These are phyloP conservation scores for Lycocorax pyrrhopterus DNA, from an alignment of 2,113 vertebrate species.

Conservation along the genomic window DNA sequence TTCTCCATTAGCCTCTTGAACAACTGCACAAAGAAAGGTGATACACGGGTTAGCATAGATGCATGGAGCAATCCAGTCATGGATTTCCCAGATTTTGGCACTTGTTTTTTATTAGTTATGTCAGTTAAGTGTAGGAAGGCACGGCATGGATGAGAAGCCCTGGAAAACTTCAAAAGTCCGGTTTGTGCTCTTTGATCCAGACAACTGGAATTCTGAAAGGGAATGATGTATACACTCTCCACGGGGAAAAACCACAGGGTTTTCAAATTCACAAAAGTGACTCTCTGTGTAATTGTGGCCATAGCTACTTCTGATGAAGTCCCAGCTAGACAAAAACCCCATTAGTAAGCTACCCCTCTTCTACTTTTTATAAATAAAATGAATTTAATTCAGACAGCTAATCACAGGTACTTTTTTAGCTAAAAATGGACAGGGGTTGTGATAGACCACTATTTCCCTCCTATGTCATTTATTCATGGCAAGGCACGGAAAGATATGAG, in stretches of 20 bases:
- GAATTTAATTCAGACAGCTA: neutral
- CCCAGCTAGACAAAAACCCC: neutral
- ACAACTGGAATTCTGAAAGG: neutral
- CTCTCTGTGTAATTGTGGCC: neutral
- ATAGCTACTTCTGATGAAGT: neutral
- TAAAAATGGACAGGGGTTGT: neutral
- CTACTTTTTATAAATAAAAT: neutral
- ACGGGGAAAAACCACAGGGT: neutral
- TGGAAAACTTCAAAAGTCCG: neutral
- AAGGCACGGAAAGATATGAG: neutral
- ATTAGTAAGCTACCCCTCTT: neutral
- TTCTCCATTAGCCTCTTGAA: neutral
- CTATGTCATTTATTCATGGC: neutral
- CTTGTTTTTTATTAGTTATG: neutral
- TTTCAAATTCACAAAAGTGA: neutral
- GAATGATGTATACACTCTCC: neutral
- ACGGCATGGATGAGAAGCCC: neutral
- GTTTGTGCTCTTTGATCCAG: neutral
- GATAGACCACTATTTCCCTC: neutral
- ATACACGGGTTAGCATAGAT: neutral
- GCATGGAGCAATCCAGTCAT: neutral
- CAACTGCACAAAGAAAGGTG: neutral
- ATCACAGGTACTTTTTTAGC: neutral
- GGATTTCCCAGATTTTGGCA: neutral
- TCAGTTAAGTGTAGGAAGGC: neutral